These are phyloP conservation scores for Typhlichthys eigenmanni DNA, from an alignment of 2,797 vertebrate genomes.

Conservation along the genomic window DNA sequence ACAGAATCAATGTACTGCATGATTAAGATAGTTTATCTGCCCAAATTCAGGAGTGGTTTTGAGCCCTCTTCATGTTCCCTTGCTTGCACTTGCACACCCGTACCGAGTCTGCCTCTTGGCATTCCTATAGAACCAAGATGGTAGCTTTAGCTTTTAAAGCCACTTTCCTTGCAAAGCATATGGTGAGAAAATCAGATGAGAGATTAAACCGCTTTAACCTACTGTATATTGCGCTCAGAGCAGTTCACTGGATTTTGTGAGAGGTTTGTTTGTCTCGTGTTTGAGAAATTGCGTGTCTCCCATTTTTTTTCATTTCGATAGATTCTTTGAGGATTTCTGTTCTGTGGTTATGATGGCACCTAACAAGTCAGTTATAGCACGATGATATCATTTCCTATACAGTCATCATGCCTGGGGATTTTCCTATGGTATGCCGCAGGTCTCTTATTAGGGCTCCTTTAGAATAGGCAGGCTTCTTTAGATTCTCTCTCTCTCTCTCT, in stretches of 20 bases:
- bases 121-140: conserved; percentile 16
- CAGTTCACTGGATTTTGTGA: background rate
- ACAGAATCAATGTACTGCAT: conserved; percentile 38
- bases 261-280: no score
- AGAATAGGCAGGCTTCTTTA: no score
- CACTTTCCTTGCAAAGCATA: conserved; percentile 15
- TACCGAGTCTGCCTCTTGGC: background rate
- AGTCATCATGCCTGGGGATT: no score
- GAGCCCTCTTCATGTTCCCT: conserved; percentile 11
- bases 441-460: no score
- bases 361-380: background rate
- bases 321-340: background rate
- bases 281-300: no score
- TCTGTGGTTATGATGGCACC: background rate
- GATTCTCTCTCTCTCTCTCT: background rate
- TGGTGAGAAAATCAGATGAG: conserved; percentile 1
- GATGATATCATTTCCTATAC: background rate
- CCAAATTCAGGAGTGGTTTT: conserved; percentile 10
- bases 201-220: background rate
- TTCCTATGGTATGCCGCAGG: no score
- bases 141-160: conserved; percentile 26
- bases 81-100: conserved; percentile 7
- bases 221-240: background rate
- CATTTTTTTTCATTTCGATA: background rate
- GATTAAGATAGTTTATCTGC: conserved; percentile 29